Base-by-base conservation (phyloP, 2,888 invertebrate genomes). In the Mactromeris polynyma region DNA sequence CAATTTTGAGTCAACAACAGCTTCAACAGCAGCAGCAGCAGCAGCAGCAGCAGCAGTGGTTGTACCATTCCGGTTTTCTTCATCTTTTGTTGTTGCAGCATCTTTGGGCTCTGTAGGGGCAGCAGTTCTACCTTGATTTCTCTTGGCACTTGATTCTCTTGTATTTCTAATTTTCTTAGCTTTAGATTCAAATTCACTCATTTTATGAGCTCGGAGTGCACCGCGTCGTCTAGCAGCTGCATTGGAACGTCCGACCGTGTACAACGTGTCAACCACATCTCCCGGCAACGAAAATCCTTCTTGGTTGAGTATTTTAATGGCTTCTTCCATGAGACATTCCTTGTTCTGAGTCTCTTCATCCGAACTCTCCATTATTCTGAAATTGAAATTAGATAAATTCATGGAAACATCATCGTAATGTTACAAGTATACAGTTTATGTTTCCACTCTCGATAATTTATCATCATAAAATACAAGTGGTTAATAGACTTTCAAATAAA, bases 251-350 rank as follows among this genome's bases (percentile, higher is more conserved):
- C 90, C 79, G 2, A 84, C 88, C 2, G 86, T 84, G n/a, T 83
- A 42, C 21, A 92, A 77, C 14, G 90, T 90, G 58, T 90, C 90
- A 17, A 88, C 86, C 33, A 92, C 92, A 79, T 92, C 92, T 64
- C 69, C 87, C 1, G 92, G 92, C 17, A 92, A 69, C 21, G 77
- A 81, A 69, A 92, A 92, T 40, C 92, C 92, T 73, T 92, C 92
- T 79, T 90, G 86, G 58, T 87, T 88, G 11, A 92, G 51, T 36
- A 92, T 90, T 40, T 85, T 83, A 7, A 92, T 84, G 6, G 92
- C 92, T 80, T 92, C 92, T 64, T 90, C 88, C 77, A 92, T 92
- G 81, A 92, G 54, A 3, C 89, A 84, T 21, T 79, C 85, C 36
- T 64, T 54, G 7, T 78, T 58, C 33, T 84, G 58, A 21, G 78